A percentile compares a stretch with the other conserved stretches of the same genome.
phyloP scores from a whole-genome alignment of 2,113 vertebrate species.

The Vidua macroura region DNA sequence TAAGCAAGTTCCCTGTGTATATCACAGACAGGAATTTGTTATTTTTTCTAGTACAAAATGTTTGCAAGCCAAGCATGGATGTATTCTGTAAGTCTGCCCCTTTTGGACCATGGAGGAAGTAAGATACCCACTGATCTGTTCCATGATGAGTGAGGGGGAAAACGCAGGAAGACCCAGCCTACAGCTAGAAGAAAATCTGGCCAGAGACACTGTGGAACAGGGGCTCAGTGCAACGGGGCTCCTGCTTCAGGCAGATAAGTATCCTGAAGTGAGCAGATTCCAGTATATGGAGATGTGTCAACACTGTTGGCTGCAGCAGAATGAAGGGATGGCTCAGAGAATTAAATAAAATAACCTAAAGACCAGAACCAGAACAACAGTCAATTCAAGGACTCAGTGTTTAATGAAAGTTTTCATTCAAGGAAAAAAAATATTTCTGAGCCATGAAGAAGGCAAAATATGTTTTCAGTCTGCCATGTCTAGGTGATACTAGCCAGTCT shows the following conservation, averaged over 20 bases:
- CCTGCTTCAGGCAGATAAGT: neutral
- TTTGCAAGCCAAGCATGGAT: neutral
- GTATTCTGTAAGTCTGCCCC: neutral
- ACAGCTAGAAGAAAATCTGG: neutral
- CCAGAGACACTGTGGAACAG: neutral
- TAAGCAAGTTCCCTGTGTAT: neutral
- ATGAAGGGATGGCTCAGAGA: neutral
- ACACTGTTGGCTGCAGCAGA: neutral
- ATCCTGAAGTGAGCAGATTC: neutral
- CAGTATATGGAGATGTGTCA: neutral
- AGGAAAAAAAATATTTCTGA: neutral
- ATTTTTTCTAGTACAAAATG: neutral
- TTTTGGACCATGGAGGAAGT: neutral
- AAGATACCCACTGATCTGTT: neutral
- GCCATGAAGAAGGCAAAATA: neutral
- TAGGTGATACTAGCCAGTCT: neutral
- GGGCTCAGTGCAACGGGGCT: neutral
- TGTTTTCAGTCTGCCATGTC: neutral
- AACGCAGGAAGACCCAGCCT: neutral
- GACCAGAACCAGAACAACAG: neutral
- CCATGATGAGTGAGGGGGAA: accelerated
- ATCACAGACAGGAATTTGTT: neutral
- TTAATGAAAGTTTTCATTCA: neutral
- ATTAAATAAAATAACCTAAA: neutral
- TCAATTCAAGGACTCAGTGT: neutral